Base-by-base conservation (phyloP, 1,140 invertebrate species). In the Diuraphis noxia region DNA sequence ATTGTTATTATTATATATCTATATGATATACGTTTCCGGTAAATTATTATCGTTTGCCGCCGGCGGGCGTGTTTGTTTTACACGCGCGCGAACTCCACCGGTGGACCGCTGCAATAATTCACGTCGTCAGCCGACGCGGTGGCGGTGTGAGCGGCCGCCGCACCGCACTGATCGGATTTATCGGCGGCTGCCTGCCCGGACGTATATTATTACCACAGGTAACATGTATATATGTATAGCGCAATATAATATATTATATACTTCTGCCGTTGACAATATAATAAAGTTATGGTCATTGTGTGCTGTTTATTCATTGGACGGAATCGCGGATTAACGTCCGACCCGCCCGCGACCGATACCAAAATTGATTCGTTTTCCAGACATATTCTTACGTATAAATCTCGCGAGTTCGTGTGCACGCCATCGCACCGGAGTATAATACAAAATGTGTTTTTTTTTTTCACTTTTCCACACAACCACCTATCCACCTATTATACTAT, bases 11-110 rank as follows among this genome's bases (percentile, higher is more conserved):
- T 36, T 34, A 36, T 38, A 34, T 86, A 52, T 43, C 1, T 49
- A 49, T 21, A 49, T 49, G 23, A 49, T 23, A 49, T 88, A 56
- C 34, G 87, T 72, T 88, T 72, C 38, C 87, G 87, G 56, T 89
- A 89, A 77, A 77, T 89, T 89, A 89, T 89, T 72, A 43, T 89
- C 25, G 21, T 41, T 63, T 25, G 43, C 46, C 49, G 49, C 85
- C 25, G 82, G n/a, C 56, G 56, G 56, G 56, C 56, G 56, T 72
- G 56, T 72, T 72, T 72, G 56, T 72, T 72, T 72, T 72, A 72
- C 56, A 72, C 30, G 56, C 56, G 56, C 56, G 56, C 56, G 56
- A 72, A 72, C 56, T 72, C 56, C 56, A 17, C 30, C 56, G 56
- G 56, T 6, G 56, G n/a, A 72, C 56, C 56, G 30, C 30, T 46